Evolutionary conservation across 1,140 invertebrate genomes (phyloP), one percentile per base, ranked within the genome.

Genomic region (Trichonephila clavipes): DNA sequence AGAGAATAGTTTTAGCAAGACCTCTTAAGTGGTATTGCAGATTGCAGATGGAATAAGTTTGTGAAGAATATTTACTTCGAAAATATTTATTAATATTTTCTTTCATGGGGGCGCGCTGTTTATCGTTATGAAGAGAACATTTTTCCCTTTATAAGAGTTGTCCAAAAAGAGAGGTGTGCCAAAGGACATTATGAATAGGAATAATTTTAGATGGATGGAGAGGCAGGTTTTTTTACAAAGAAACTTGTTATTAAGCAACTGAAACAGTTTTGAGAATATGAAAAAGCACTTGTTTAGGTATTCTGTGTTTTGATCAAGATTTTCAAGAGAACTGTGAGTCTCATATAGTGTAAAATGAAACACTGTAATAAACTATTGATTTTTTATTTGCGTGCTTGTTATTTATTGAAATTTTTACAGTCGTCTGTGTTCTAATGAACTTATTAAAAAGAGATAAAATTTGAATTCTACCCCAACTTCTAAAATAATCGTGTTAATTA

Each of bases 341-440:
- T 69, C 66, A 14, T 69, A 69, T 69, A 69, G 66, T 69, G 66
- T 69, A 69, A 69, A 10, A 24, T 69, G 66, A 28, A 69, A 69
- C 66, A 24, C 66, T 51, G 51, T 69, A 69, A 69, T 69, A 69
- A 69, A 51, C n/a, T 69, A 69, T 69, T 69, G 66, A 12, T 14
- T 69, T 69, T 69, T 69, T 69, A 69, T 69, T 69, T 14, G 66
- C 12, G 24, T 69, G 66, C 24, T 14, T 69, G 66, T 2, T 69
- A 24, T 2, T 69, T 69, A 4, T 2, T 40, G 34, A 4, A 40
- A 40, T 40, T 40, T 40, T 40, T 40, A 40, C 2, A 51, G 51
- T 10, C 10, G 5, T 12, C 51, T 10, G 51, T 51, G 44, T 6
- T 51, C 4, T 51, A 6, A 51, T 8, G 51, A 5, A 51, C 8